Percentiles rank a stretch among this genome's conserved stretches.
phyloP scores from a whole-genome alignment of 2,113 vertebrate species.

The Neolamprologus fasciatus region DNA sequence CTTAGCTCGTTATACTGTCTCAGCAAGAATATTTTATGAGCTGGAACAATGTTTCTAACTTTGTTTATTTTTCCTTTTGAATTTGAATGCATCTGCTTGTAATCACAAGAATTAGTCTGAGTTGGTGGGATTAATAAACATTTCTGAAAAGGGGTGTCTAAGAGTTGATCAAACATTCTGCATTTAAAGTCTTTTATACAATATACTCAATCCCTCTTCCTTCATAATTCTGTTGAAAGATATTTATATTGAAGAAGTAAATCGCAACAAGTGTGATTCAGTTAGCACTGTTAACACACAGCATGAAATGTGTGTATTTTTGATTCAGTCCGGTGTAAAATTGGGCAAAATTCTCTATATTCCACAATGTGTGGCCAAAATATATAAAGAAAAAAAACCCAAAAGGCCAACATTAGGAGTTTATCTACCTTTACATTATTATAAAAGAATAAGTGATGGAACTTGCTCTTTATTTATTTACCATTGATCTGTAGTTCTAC shows the following conservation, averaged over 20 bases:
- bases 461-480: not conserved
- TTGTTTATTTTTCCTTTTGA: not conserved
- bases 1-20: not conserved
- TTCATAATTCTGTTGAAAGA: accelerated
- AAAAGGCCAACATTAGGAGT: accelerated
- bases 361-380: not conserved
- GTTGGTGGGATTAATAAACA: not conserved
- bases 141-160: not conserved
- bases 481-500: not conserved
- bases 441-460: not conserved
- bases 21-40: accelerated
- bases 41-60: not conserved
- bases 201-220: not conserved
- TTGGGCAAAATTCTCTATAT: not conserved
- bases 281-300: not conserved
- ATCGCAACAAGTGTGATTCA: not conserved
- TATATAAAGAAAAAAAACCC: accelerated
- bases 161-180: not conserved
- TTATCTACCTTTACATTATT: not conserved
- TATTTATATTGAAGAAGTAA: not conserved
- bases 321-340: not conserved
- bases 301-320: not conserved
- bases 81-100: not conserved
- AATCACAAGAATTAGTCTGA: not conserved
- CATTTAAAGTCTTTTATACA: not conserved